Percentiles rank a stretch among this genome's conserved stretches.
These are phyloP conservation scores for Eleginops maclovinus DNA, from an alignment of 2,113 vertebrate genomes.

Conservation along the genomic window DNA sequence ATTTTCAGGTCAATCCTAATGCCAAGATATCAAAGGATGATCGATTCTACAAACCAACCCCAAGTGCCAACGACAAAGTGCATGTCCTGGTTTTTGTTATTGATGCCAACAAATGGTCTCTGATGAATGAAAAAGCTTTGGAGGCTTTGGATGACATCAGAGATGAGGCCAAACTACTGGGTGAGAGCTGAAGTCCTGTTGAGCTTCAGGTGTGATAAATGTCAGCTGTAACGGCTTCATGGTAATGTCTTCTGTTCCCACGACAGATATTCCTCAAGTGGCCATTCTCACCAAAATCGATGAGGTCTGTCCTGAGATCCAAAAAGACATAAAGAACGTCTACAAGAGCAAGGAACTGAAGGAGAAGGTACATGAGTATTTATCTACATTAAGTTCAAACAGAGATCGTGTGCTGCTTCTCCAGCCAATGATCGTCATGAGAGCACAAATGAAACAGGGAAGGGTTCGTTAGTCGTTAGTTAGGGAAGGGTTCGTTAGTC, in stretches of 20 bases:
- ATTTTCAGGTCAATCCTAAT: conserved; percentile 37
- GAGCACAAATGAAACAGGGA: too few relatives aligned
- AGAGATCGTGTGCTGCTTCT: not conserved
- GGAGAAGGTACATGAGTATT: not conserved
- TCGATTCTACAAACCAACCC: not conserved
- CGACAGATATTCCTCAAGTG: too few relatives aligned
- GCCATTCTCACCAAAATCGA: too few relatives aligned
- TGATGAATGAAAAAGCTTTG: rapidly evolving
- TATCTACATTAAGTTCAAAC: not conserved
- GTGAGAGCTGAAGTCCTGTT: conserved; percentile 2
- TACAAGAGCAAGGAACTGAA: conserved; percentile 1
- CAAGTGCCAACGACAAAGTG: conserved; percentile 12
- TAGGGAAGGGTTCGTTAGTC: too few relatives aligned
- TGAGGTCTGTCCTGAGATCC: not conserved
- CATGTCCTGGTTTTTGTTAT: conserved; percentile 19
- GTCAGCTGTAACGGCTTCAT: too few relatives aligned
- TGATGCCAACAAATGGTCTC: not conserved
- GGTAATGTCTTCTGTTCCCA: not conserved
- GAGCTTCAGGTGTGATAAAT: not conserved
- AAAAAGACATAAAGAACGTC: not conserved
- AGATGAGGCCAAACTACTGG: rapidly evolving
- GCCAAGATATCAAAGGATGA: not conserved
- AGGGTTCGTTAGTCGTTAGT: too few relatives aligned
- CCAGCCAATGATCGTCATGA: too few relatives aligned
- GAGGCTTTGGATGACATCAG: not conserved